These are phyloP conservation scores for Trichonephila clavipes DNA, from an alignment of 1,140 invertebrate species.

Conservation along the genomic window DNA sequence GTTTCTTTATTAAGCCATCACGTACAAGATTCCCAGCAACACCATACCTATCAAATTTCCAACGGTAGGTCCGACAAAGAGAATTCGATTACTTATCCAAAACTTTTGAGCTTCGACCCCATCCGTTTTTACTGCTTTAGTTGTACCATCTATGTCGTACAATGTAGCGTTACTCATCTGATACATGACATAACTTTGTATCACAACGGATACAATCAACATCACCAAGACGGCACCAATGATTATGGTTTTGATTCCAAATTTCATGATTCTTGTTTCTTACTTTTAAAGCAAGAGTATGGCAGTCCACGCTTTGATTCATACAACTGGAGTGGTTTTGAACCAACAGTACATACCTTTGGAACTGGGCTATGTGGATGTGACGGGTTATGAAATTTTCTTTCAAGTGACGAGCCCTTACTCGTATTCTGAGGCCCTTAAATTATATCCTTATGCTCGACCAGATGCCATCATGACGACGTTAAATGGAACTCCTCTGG, in stretches of 20 bases:
- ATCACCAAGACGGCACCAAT: not conserved
- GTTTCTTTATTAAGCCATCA: constrained; percentile 8
- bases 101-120: not conserved
- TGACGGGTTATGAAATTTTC: not conserved
- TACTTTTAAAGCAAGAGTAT: not conserved
- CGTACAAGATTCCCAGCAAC: not conserved
- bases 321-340: not conserved
- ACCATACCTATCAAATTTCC: not conserved
- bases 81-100: not conserved
- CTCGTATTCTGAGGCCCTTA: not conserved
- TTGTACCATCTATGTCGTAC: not conserved
- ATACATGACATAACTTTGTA: constrained; percentile 3
- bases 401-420: constrained; percentile 1
- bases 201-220: not conserved
- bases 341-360: not conserved
- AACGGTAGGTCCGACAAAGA: not conserved
- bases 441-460: not conserved
- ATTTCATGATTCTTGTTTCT: constrained; percentile 15
- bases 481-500: not conserved
- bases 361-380: not conserved
- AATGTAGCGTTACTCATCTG: not conserved
- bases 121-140: not conserved
- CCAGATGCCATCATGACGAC: constrained; percentile 11
- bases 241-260: constrained; percentile 4
- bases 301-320: not conserved